These are phyloP conservation scores for Prosapia bicincta DNA, from an alignment of 2,888 invertebrate genomes.

Conservation along the genomic window DNA sequence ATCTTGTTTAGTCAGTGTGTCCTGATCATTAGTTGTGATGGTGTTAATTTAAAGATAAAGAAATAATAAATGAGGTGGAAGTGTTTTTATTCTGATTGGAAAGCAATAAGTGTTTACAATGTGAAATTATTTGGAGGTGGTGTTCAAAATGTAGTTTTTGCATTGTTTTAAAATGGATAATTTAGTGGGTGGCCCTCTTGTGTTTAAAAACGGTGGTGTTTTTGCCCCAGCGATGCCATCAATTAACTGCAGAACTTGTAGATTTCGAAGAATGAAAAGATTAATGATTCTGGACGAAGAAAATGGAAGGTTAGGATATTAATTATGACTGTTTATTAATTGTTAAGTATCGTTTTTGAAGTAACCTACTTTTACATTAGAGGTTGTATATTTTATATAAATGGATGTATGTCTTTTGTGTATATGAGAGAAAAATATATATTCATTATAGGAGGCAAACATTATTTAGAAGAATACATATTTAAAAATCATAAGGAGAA, in stretches of 20 bases:
- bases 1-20: no score
- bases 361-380: no score
- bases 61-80: slow-evolving; percentile 10
- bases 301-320: no score
- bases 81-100: background rate
- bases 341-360: no score
- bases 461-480: no score
- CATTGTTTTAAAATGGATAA: background rate
- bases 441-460: no score
- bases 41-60: background rate
- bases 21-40: no score
- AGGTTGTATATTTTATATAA: no score
- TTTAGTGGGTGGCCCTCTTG: slow-evolving; percentile 22
- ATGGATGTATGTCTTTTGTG: no score
- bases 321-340: no score
- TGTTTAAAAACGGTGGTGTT: slow-evolving; percentile 37
- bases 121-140: slow-evolving; percentile 18
- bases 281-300: slow-evolving; percentile 5
- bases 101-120: background rate
- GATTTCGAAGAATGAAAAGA: slow-evolving; percentile 29
- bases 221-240: slow-evolving; percentile 35
- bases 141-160: slow-evolving; percentile 19
- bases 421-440: no score
- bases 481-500: no score
- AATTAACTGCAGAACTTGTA: slow-evolving; percentile 37